Evolutionary conservation across 2,113 vertebrate genomes (phyloP).

Genomic region (Grallaria varia): DNA sequence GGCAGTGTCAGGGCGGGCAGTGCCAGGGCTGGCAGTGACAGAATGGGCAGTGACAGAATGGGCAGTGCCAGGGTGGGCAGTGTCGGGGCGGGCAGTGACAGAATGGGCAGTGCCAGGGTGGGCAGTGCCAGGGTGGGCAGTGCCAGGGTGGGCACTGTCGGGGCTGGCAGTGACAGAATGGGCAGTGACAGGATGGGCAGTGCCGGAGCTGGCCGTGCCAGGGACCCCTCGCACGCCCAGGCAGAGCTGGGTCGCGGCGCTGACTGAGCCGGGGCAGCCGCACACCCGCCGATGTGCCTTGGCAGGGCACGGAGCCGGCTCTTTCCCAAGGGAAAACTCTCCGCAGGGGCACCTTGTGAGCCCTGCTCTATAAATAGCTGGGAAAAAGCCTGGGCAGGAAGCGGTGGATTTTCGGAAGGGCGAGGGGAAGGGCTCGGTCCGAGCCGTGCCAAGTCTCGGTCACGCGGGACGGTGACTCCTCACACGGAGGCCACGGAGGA

Average conservation of each 20-base stretch:
- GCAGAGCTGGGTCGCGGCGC: not conserved
- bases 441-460: not conserved
- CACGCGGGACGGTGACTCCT: not conserved
- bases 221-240: fast-evolving
- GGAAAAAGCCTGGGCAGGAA: constrained; percentile 30
- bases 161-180: not conserved
- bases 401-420: not conserved
- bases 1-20: not conserved
- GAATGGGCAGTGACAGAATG: not conserved
- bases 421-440: not conserved
- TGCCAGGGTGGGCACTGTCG: not conserved
- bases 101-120: not conserved
- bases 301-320: fast-evolving
- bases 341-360: constrained; percentile 9
- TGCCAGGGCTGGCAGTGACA: not conserved
- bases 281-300: fast-evolving
- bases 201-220: too few species aligned
- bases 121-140: not conserved
- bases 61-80: not conserved
- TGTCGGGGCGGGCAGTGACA: too few species aligned
- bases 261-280: not conserved
- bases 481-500: fast-evolving
- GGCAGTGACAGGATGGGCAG: not conserved
- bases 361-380: constrained; percentile 15
- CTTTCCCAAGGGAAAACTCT: not conserved